Base-by-base conservation (phyloP, 2,113 vertebrate species). In the Progne subis region DNA sequence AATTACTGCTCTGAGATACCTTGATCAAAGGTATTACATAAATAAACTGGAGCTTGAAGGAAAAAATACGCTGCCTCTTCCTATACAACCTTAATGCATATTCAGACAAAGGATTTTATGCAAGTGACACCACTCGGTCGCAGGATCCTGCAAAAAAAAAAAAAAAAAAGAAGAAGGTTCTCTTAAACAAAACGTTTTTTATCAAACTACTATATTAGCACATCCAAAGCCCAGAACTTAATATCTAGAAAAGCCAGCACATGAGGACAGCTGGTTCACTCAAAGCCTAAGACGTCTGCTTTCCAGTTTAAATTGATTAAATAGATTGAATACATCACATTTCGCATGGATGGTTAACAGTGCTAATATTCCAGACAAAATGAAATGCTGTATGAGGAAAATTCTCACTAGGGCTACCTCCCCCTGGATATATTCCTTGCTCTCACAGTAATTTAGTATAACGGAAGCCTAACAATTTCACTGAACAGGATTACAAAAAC, bases 221-320 rank as follows among this genome's bases (percentile, higher is more conserved):
- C 32, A 86, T 49, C 21, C 46, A 64, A 63, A 84, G n/a, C 21
- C 31, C 67, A 75, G 60, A 78, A 87, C 52, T 49, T 56, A 64
- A 26, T 18, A 68, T 10, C 56, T 74, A 52, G 63, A 79, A 82
- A 49, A 19, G 1, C 3, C 44, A 88, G 46, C 39, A 18, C 31
- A 32, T 2, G 56, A 80, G 83, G 80, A 75, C 56, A 83, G 76
- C 34, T 50, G 41, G 60, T 68, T 92, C 85, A 78, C 44, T 57
- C 76, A 56, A 56, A 94, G 82, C 53, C 49, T 26, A 57, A 85
- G 56, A 83, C 0, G 0, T 71, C 82, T 83, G 56, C 86, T 84
- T 83, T 83, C 92, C 77, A 75, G 75, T 95, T 86, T 32, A 70
- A 94, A 93, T 90, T 89, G 72, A 90, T 81, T 83, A 72, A 83